Evolutionary conservation across 1,140 invertebrate species (phyloP).

Genomic region (Pygmarrhopalites habei): DNA sequence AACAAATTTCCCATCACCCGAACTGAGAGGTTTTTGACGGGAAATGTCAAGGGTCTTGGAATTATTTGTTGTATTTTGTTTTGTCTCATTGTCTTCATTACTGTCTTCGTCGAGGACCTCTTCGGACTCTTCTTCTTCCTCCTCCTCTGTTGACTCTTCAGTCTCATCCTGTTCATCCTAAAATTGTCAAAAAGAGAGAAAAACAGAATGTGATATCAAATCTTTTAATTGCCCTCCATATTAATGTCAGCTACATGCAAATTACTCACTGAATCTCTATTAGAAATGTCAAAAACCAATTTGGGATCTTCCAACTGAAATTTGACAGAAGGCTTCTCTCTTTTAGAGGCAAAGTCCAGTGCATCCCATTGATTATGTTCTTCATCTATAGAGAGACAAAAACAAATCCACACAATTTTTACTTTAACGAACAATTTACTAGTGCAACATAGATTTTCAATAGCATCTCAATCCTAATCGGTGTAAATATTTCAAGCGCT

Average conservation of each 20-base stretch:
- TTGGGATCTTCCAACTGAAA: conserved; percentile 18
- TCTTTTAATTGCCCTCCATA: too few relatives aligned
- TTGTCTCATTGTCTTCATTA: background rate
- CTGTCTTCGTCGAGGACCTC: conserved; percentile 4
- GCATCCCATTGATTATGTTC: conserved; percentile 8
- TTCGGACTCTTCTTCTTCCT: conserved; percentile 2
- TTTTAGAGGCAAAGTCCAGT: background rate
- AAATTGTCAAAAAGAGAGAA: background rate
- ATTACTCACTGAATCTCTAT: background rate
- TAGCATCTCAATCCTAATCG: too few relatives aligned
- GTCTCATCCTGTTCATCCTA: background rate
- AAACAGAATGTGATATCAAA: too few relatives aligned
- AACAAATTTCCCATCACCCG: background rate
- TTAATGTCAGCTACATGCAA: too few relatives aligned
- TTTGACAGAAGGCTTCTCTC: conserved; percentile 14
- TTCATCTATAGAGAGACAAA: background rate
- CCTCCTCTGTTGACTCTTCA: background rate
- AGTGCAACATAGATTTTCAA: too few relatives aligned
- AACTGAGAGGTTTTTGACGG: background rate
- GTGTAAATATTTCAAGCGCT: too few relatives aligned
- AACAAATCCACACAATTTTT: too few relatives aligned
- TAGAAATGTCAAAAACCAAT: conserved; percentile 3
- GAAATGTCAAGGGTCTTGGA: too few relatives aligned
- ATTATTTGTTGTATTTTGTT: too few relatives aligned
- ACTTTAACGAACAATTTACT: too few relatives aligned